phyloP scores from a whole-genome alignment of 2,888 invertebrate species.

The Meteorus cinctellus region DNA sequence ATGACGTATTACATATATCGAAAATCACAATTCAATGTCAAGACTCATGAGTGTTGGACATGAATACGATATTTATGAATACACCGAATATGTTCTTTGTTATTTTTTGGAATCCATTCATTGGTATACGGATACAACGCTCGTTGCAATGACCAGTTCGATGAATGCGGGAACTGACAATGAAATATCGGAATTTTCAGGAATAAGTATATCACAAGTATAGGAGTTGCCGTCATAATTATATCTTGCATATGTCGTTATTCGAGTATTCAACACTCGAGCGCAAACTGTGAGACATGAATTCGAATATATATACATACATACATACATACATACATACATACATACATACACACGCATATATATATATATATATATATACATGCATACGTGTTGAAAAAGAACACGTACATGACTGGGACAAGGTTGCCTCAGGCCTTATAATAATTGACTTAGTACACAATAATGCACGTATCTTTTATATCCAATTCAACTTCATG shows the following conservation, averaged over 20 bases:
- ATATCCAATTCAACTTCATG: slow-evolving; percentile 54
- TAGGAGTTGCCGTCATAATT: not conserved
- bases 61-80: not conserved
- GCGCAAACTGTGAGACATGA: slow-evolving; percentile 18
- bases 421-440: slow-evolving; percentile 71
- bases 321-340: slow-evolving; percentile 18
- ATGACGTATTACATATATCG: not conserved
- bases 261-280: slow-evolving; percentile 35
- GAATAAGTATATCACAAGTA: not conserved
- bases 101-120: not conserved
- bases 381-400: not conserved
- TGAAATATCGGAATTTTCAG: not conserved
- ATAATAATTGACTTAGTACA: slow-evolving; percentile 68
- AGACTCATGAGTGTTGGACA: not conserved
- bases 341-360: too few relatives aligned
- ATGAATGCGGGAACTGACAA: not conserved
- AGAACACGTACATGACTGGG: slow-evolving; percentile 65
- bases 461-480: slow-evolving; percentile 67
- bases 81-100: not conserved
- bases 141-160: not conserved
- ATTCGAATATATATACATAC: slow-evolving; percentile 25
- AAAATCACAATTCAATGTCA: not conserved
- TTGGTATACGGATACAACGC: not conserved
- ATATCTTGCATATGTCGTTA: slow-evolving; percentile 10
- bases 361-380: slow-evolving; percentile 29